phyloP scores from a whole-genome alignment of 2,888 invertebrate species.

The Ceraclea dissimilis region DNA sequence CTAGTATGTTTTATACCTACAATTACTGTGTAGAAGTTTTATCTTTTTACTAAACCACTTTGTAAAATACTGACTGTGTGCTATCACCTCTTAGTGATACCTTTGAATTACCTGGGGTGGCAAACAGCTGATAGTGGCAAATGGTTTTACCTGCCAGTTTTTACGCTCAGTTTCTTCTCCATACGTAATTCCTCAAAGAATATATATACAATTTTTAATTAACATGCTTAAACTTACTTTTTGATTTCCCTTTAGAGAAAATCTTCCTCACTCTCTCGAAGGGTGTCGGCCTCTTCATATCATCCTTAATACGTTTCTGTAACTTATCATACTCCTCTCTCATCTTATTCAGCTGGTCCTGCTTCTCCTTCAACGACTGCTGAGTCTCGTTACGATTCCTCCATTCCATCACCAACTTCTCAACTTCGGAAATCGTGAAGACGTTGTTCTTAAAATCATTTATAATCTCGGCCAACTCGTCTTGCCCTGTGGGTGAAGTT shows the following conservation, averaged over 20 bases:
- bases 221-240: conserved; percentile 39
- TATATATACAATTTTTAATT: not conserved
- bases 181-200: not conserved
- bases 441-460: conserved; percentile 86
- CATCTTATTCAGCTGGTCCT: conserved; percentile 74
- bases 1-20: too few species aligned
- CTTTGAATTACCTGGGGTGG: too few species aligned
- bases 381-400: conserved; percentile 80
- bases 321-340: conserved; percentile 75
- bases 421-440: conserved; percentile 76
- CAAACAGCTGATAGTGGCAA: too few species aligned
- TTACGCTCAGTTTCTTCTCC: not conserved
- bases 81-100: too few species aligned
- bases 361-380: conserved; percentile 77
- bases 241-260: conserved; percentile 58
- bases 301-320: conserved; percentile 67
- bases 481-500: conserved; percentile 50
- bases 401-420: conserved; percentile 80
- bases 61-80: too few species aligned
- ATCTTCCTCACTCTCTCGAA: conserved; percentile 72
- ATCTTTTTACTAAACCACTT: too few species aligned
- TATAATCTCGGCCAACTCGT: conserved; percentile 78
- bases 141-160: too few species aligned
- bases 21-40: too few species aligned
- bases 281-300: conserved; percentile 69